Base-by-base conservation (phyloP, 2,797 vertebrate genomes). In the Betta splendens region DNA sequence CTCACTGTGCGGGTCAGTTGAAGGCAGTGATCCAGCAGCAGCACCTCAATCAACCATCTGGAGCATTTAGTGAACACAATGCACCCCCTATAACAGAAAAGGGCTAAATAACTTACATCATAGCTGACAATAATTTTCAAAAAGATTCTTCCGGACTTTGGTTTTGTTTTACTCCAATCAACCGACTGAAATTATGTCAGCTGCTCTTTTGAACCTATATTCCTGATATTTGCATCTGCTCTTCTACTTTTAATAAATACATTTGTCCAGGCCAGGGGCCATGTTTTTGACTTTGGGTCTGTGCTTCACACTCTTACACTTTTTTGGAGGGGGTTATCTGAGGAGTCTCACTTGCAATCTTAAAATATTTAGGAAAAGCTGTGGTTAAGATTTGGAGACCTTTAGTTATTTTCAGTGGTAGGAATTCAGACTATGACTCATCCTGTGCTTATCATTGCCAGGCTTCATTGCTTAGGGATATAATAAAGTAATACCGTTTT, bases 11-110 rank as follows among this genome's bases (percentile, higher is more conserved):
- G 40, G 81, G 65, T 72, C 74, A 66, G 77, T 39, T 42, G 39
- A 64, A 64, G 53, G 48, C 76, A 44, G 64, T 49, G 67, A 72
- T 77, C 72, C 81, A 69, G 76, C 55, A 77, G 75, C 55, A 39
- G 66, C 70, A 39, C 45, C 72, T 79, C 70, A 80, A 37, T 23
- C 42, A 43, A 63, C 84, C 84, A 83, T 88, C 86, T 85, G 84
- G 78, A 86, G 71, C 57, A 12, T 75, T 83, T 81, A 77, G 75
- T 60, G 18, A 49, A 40, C 55, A 63, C 57, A 64, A 64, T 67
- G 50, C 25, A 54, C 55, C 50, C 49, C n/a, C 9, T 9, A 29
- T 42, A 43, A 55, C 29, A 43, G 58, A 26, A 48, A 5, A 20
- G 20, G 12, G 28, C 37, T 52, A 33, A 23, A 28, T 10, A 54